Percentiles rank a stretch among this genome's conserved stretches.
Conservation (phyloP, 2,113 vertebrate genomes). For the Camelus bactrianus region DNA sequence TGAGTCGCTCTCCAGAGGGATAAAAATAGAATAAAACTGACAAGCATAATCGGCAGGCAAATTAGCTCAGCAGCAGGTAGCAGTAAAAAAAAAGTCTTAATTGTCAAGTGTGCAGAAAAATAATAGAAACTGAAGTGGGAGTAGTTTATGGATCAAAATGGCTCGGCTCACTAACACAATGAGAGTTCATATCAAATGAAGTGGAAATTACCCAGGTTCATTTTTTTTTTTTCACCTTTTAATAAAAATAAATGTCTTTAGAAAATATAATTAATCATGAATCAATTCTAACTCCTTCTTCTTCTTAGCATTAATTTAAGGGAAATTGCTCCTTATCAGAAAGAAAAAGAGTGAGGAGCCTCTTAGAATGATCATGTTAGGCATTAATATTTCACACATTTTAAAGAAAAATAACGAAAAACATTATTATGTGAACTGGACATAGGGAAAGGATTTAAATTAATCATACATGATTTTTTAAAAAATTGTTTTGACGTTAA, state of each 20-base stretch:
- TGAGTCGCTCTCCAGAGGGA: slow-evolving; percentile 77
- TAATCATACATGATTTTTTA: neutral
- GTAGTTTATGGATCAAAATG: slow-evolving; percentile 31
- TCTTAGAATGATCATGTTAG: neutral
- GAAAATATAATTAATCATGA: slow-evolving; percentile 51
- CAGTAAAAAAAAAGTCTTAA: slow-evolving; percentile 10
- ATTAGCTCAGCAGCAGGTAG: slow-evolving; percentile 61
- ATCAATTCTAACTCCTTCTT: neutral
- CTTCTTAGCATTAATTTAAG: slow-evolving; percentile 23
- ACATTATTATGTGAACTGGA: neutral
- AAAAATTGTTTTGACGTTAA: neutral
- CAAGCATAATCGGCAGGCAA: slow-evolving; percentile 67
- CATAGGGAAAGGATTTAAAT: neutral
- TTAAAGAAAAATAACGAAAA: slow-evolving; percentile 41
- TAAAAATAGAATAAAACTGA: slow-evolving; percentile 82
- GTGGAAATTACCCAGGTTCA: neutral
- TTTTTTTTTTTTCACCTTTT: slow-evolving; percentile 26
- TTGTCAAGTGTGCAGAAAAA: slow-evolving; percentile 65
- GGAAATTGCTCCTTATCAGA: neutral
- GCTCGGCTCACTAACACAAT: neutral
- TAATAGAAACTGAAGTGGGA: slow-evolving; percentile 44
- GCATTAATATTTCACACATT: neutral
- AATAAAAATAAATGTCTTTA: slow-evolving; percentile 60
- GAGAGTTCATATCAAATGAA: neutral
- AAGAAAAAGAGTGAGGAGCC: neutral